Conservation (phyloP, 2,888 invertebrate species). For the Empis livida region DNA sequence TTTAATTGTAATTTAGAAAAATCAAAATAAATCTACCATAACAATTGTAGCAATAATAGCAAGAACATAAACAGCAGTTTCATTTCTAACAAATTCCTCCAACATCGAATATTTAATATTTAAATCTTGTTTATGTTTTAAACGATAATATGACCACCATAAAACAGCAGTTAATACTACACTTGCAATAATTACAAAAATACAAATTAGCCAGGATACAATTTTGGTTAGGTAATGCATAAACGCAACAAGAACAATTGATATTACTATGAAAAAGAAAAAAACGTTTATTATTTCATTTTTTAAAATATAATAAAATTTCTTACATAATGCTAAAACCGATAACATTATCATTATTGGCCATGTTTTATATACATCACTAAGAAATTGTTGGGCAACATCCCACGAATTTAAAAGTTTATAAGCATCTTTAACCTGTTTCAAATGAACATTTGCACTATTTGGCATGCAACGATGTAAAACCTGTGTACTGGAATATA, state of each 20-base stretch:
- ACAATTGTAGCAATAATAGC: constrained; percentile 78
- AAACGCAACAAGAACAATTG: constrained; percentile 68
- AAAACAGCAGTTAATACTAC: constrained; percentile 64
- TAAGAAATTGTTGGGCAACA: constrained; percentile 72
- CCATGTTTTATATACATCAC: constrained; percentile 82
- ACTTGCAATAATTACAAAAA: constrained; percentile 61
- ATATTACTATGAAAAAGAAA: constrained; percentile 52
- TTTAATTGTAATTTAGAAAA: neutral
- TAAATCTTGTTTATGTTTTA: constrained; percentile 39
- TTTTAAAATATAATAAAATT: neutral
- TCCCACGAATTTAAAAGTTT: constrained; percentile 78
- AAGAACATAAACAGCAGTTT: constrained; percentile 70
- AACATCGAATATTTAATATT: constrained; percentile 37
- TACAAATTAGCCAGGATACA: constrained; percentile 80
- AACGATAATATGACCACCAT: constrained; percentile 80
- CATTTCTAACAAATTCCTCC: constrained; percentile 71
- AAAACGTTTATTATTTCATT: neutral
- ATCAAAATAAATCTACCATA: constrained; percentile 73
- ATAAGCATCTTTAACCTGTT: constrained; percentile 49
- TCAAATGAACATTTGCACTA: constrained; percentile 47
- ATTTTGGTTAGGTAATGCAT: constrained; percentile 71
- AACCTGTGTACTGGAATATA: constrained; percentile 49
- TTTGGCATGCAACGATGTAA: constrained; percentile 80
- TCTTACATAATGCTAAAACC: constrained; percentile 64
- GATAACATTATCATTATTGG: constrained; percentile 69